Percentiles rank a stretch among this genome's conserved stretches.
These are phyloP conservation scores for Amitus sp. DNA, from an alignment of 2,888 invertebrate genomes.

Conservation along the genomic window DNA sequence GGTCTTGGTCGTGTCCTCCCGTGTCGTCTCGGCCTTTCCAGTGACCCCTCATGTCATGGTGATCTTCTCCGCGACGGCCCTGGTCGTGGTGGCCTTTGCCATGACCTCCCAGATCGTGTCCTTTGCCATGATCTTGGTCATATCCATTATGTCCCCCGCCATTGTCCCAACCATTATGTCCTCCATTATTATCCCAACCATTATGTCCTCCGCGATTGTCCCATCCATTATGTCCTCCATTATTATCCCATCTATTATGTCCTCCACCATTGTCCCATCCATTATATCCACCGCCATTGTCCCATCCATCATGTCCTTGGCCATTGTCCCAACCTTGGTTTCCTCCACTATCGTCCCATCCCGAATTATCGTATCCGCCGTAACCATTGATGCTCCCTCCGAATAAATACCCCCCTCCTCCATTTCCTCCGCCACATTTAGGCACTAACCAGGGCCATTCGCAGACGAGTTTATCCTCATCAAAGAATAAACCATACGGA, in stretches of 20 bases:
- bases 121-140: slow-evolving; percentile 12
- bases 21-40: background rate
- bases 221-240: slow-evolving; percentile 8
- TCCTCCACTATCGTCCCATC: slow-evolving; percentile 11
- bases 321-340: background rate
- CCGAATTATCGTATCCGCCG: slow-evolving; percentile 15
- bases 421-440: slow-evolving; percentile 70
- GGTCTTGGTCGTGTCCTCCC: background rate
- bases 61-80: background rate
- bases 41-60: background rate
- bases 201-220: slow-evolving; percentile 6
- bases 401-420: slow-evolving; percentile 65
- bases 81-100: too few species aligned
- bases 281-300: background rate
- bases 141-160: slow-evolving; percentile 4
- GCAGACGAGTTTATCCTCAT: slow-evolving; percentile 75
- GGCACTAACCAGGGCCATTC: slow-evolving; percentile 86
- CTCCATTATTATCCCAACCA: slow-evolving; percentile 14
- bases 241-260: slow-evolving; percentile 11
- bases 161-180: background rate
- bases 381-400: slow-evolving; percentile 66
- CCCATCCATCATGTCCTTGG: slow-evolving; percentile 12
- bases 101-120: background rate
- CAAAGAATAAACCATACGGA: slow-evolving; percentile 82
- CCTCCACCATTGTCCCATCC: slow-evolving; percentile 12